Evolutionary conservation across 2,888 invertebrate genomes (phyloP), one percentile per base, ranked within the genome.

Genomic region (Junonia oenone): DNA sequence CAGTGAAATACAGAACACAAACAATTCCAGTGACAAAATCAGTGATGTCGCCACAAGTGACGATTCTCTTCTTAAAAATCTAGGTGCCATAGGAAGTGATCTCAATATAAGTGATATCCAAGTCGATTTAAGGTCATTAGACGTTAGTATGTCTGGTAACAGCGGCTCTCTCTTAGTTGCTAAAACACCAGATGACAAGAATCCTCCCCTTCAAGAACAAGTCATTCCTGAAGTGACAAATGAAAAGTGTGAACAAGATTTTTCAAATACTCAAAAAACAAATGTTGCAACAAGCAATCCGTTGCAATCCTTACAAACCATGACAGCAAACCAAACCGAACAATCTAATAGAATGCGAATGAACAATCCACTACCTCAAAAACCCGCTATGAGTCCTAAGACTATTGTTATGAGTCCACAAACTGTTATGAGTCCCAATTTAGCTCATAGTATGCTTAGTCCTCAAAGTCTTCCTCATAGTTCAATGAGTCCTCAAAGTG

Each of bases 71-170:
- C 86, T 90, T 67, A 90, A 90, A 87, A 89, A 90, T 74, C 68
- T 90, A 82, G 89, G 90, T 90, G 90, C 90, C 89, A 90, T 90
- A 89, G 90, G 90, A 80, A 90, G 90, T 87, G 90, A 90, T 90
- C 90, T 90, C 89, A 90, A 89, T 72, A 90, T 90, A 83, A 90
- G 88, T 89, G 90, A 90, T 89, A 89, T 90, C 75, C 89, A 87
- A 81, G 90, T 89, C 68, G 90, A 90, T 85, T 88, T 90, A 89
- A 88, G 90, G 72, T 90, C 90, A 17, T 82, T 90, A 86, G 90
- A 90, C 78, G 90, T 90, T 83, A 90, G 90, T 76, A 90, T 90
- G 90, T 90, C 90, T 19, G 88, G 89, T 31, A 89, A 90, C 59
- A 90, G 89, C 54, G 86, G 88, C 61, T 87, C 88, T 59, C 74